Evolutionary conservation across 2,797 vertebrate species (phyloP).

Genomic region (Neosalanx taihuensis): DNA sequence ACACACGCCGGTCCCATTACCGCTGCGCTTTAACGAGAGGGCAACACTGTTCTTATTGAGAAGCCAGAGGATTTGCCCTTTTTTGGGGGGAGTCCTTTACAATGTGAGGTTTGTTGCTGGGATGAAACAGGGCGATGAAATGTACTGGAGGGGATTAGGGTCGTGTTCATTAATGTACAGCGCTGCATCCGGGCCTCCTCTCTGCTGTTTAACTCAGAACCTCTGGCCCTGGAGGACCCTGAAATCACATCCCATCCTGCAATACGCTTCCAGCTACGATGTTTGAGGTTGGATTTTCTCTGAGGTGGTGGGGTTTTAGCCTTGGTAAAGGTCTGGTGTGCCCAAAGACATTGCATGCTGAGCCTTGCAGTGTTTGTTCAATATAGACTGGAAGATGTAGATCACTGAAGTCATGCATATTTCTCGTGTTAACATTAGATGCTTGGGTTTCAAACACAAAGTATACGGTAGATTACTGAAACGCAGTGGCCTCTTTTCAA

Average conservation of each 20-base stretch:
- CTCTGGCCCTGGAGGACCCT: constrained; percentile 51
- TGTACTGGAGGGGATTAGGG: constrained; percentile 56
- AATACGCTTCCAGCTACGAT: constrained; percentile 52
- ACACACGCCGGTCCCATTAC: constrained; percentile 54
- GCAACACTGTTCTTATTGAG: constrained; percentile 61
- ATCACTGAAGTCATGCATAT: neutral
- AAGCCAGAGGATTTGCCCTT: constrained; percentile 52
- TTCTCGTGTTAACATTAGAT: neutral
- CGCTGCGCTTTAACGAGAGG: constrained; percentile 53
- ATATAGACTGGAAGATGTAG: neutral
- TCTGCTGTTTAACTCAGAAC: constrained; percentile 54
- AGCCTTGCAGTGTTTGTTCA: neutral
- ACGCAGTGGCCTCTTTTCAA: neutral
- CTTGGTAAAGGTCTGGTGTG: constrained; percentile 28
- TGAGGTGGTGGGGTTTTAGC: constrained; percentile 29
- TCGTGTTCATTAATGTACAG: constrained; percentile 58
- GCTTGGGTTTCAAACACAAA: neutral
- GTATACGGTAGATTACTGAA: neutral
- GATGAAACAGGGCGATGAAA: constrained; percentile 42
- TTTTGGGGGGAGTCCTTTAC: constrained; percentile 34
- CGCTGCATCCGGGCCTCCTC: constrained; percentile 41
- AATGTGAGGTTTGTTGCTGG: constrained; percentile 55
- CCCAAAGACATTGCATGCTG: constrained; percentile 45
- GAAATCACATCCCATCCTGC: constrained; percentile 58
- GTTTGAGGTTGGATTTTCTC: constrained; percentile 46